A percentile compares a stretch with the other conserved stretches of the same genome.
phyloP scores from a whole-genome alignment of 2,888 invertebrate genomes.

The Drosophila meridionalis region DNA sequence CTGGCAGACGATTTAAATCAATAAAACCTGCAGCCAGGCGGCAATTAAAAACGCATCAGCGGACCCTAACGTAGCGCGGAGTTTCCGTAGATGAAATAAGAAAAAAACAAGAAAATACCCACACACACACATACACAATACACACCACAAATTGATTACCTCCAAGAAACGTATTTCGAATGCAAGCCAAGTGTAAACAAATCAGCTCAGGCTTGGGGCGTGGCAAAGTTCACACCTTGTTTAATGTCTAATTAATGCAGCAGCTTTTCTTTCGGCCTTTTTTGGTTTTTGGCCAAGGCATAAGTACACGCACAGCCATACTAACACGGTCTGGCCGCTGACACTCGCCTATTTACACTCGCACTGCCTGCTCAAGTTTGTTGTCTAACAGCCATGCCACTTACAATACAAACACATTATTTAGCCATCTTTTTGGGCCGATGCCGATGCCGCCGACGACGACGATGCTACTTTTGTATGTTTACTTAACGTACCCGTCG shows the following conservation, averaged over 20 bases:
- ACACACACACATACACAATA: neutral
- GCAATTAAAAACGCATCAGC: slow-evolving; percentile 78
- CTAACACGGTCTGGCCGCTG: slow-evolving; percentile 23
- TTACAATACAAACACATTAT: slow-evolving; percentile 80
- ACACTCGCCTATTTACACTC: slow-evolving; percentile 69
- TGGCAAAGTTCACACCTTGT: slow-evolving; percentile 76
- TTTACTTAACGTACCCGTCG: slow-evolving; percentile 83
- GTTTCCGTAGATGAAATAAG: neutral
- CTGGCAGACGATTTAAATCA: slow-evolving; percentile 75
- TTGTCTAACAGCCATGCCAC: slow-evolving; percentile 70
- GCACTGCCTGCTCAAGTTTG: slow-evolving; percentile 38
- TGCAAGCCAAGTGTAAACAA: slow-evolving; percentile 59
- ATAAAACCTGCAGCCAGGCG: slow-evolving; percentile 65
- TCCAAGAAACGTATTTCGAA: slow-evolving; percentile 21
- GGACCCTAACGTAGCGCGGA: slow-evolving; percentile 24
- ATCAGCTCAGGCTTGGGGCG: slow-evolving; percentile 54
- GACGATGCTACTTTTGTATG: slow-evolving; percentile 61
- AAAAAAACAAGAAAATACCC: neutral
- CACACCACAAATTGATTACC: slow-evolving; percentile 6
- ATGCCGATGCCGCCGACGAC: slow-evolving; percentile 32
- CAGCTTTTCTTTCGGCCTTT: slow-evolving; percentile 60
- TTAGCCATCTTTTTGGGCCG: slow-evolving; percentile 79
- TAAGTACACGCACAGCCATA: slow-evolving; percentile 14
- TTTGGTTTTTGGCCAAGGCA: slow-evolving; percentile 28
- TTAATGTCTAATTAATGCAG: slow-evolving; percentile 77